Base-by-base conservation (phyloP, 2,888 invertebrate genomes). In the Phania funesta region DNA sequence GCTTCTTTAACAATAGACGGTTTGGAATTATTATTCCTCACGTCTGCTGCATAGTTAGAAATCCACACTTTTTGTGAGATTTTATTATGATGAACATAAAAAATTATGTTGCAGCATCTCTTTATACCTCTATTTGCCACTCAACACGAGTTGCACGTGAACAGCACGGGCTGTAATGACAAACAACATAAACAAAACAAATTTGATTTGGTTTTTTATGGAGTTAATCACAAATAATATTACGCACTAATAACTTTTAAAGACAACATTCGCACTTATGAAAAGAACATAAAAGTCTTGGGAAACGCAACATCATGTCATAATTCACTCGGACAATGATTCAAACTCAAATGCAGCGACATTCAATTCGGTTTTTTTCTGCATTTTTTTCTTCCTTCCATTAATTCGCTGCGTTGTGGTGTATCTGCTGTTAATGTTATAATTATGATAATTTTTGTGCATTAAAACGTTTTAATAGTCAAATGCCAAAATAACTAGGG, bases 401-500 rank as follows among this genome's bases (percentile, higher is more conserved):
- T 73, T 77, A 62, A 74, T 80, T 35, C 58, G 32, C 32, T 71
- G 29, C 5, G 5, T 65, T 81, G 74, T 73, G 46, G 80, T 62
- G 64, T 83, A 80, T 86, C 88, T 88, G 88, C 76, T 85, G 83
- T 80, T 88, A 88, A 88, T 87, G 87, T 85, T 86, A 87, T 87
- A 87, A 87, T 87, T 88, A 88, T 88, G 88, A 84, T 86, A 88
- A 88, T 88, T 87, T 85, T 67, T 80, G 77, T 67, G 73, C 75
- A 78, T 77, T 83, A 68, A 83, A 74, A 65, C 71, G 68, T 81
- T 65, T 76, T 70, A 73, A 75, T 75, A 75, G 75, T 50, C 62
- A 70, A 75, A 75, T 80, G 75, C 74, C 80, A 80, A 80, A 80
- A 75, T 56, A 24, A 20, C 67, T 20, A 50, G 50, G 32, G 29